Percentiles rank a stretch among this genome's conserved stretches.
Conservation (phyloP, 1,140 invertebrate species). For the Drosophila navojoa region DNA sequence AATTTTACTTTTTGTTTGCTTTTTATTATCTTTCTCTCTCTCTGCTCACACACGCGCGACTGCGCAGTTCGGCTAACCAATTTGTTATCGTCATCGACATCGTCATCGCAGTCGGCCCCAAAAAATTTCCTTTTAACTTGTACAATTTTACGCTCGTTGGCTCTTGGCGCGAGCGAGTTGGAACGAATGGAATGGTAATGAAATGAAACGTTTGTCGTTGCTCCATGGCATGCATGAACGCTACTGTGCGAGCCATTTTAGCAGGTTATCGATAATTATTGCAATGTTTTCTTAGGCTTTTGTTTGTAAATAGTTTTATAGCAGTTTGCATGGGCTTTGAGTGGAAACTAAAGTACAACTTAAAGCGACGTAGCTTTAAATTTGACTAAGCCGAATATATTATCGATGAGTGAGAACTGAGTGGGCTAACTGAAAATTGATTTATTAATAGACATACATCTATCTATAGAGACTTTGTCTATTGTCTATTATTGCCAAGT, state of each 20-base stretch:
- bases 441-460: too few relatives aligned
- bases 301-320: too few relatives aligned
- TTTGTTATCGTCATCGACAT: slow-evolving; percentile 28
- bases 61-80: slow-evolving; percentile 43
- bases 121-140: slow-evolving; percentile 68
- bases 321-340: too few relatives aligned
- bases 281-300: not conserved
- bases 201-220: slow-evolving; percentile 19
- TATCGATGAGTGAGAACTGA: not conserved
- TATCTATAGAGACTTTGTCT: too few relatives aligned
- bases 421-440: too few relatives aligned
- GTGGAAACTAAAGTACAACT: too few relatives aligned
- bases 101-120: slow-evolving; percentile 2
- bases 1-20: slow-evolving; percentile 58
- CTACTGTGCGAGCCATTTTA: slow-evolving; percentile 1
- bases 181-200: slow-evolving; percentile 34
- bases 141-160: slow-evolving; percentile 72
- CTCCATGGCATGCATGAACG: not conserved
- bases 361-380: not conserved
- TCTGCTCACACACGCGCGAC: slow-evolving; percentile 61
- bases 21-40: slow-evolving; percentile 8
- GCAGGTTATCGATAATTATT: slow-evolving; percentile 30
- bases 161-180: slow-evolving; percentile 32
- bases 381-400: not conserved
- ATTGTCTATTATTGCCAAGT: too few relatives aligned